Conservation (phyloP, 2,888 invertebrate species). For the Drosophila ustulata region DNA sequence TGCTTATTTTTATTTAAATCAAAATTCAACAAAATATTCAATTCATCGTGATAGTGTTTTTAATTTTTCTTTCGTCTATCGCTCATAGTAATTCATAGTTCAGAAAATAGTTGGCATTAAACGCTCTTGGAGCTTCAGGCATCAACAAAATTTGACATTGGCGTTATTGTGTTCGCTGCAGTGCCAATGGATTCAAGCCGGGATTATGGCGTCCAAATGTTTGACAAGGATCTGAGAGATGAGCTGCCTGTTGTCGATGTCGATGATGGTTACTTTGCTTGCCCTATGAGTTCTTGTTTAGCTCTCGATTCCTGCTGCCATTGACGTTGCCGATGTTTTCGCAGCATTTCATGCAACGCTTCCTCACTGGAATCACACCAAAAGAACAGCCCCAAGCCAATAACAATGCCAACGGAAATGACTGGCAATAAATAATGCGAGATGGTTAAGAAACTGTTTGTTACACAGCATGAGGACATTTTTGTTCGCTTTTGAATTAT, state of each 20-base stretch:
- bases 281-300: too few species aligned
- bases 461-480: conserved; percentile 12
- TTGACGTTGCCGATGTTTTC: neutral
- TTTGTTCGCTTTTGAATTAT: conserved; percentile 7
- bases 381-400: conserved; percentile 11
- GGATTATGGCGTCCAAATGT: conserved; percentile 21
- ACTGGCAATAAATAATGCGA: neutral
- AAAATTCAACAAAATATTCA: too few species aligned
- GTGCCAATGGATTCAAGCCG: conserved; percentile 20
- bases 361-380: conserved; percentile 9
- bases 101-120: neutral
- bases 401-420: conserved; percentile 5
- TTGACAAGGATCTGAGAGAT: conserved; percentile 10
- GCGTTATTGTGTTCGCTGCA: conserved; percentile 9
- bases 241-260: neutral
- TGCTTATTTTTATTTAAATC: too few species aligned
- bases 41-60: too few species aligned
- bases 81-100: too few species aligned
- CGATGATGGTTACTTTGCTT: too few species aligned
- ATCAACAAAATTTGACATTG: neutral
- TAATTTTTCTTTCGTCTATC: too few species aligned
- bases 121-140: conserved; percentile 2
- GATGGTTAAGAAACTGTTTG: neutral
- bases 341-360: neutral
- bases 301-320: too few species aligned